phyloP scores from a whole-genome alignment of 1,140 invertebrate species.

The Drusus annulatus region DNA sequence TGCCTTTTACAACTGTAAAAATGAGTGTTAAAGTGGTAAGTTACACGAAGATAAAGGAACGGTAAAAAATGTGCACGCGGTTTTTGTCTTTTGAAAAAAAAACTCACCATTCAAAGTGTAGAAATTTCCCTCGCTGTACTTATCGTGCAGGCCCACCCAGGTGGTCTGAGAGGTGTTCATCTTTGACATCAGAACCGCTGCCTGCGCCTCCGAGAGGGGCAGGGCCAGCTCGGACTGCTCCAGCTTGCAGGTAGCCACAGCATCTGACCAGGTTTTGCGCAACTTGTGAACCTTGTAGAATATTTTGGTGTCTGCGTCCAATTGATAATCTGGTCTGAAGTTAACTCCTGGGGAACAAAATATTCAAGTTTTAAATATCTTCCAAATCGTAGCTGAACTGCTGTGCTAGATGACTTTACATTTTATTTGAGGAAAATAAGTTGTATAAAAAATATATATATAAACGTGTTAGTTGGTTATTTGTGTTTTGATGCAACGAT shows the following conservation, averaged over 20 bases:
- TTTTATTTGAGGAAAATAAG: too few species aligned
- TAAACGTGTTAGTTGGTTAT: too few species aligned
- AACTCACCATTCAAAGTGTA: constrained; percentile 37
- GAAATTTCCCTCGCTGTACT: constrained; percentile 40
- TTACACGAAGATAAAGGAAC: too few species aligned
- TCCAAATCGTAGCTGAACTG: too few species aligned
- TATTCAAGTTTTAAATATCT: too few species aligned
- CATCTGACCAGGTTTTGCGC: constrained; percentile 56
- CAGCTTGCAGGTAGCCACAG: constrained; percentile 57
- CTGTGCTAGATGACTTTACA: too few species aligned
- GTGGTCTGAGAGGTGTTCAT: not conserved
- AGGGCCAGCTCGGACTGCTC: constrained; percentile 61
- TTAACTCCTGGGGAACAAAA: not conserved
- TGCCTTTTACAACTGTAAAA: too few species aligned
- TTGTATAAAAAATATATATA: too few species aligned
- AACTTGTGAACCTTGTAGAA: constrained; percentile 61
- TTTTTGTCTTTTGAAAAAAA: too few species aligned
- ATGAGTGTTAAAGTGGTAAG: too few species aligned
- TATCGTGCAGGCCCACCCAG: constrained; percentile 45
- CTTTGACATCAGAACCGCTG: not conserved
- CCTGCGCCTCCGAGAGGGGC: constrained; percentile 54
- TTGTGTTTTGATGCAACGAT: too few species aligned
- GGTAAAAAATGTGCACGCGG: too few species aligned
- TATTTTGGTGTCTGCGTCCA: not conserved
- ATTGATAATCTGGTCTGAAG: constrained; percentile 22